These are phyloP conservation scores for Mylabris sibirica DNA, from an alignment of 2,888 invertebrate genomes.

Conservation along the genomic window DNA sequence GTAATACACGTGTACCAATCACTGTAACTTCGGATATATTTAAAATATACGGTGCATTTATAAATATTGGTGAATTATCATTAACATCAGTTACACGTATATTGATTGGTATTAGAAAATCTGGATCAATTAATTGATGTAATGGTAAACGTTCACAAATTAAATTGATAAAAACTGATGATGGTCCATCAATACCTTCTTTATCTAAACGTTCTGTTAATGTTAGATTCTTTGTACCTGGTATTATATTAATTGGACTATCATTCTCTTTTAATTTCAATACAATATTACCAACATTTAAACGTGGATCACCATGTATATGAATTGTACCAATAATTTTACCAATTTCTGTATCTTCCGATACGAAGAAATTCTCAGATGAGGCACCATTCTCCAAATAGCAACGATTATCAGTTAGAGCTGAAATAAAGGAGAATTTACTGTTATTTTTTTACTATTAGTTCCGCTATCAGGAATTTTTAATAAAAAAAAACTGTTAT, in stretches of 20 bases:
- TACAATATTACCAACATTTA: slow-evolving; percentile 75
- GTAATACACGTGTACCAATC: slow-evolving; percentile 75
- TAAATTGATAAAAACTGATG: slow-evolving; percentile 85
- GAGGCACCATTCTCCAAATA: slow-evolving; percentile 90
- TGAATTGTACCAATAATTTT: slow-evolving; percentile 80
- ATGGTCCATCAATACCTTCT: slow-evolving; percentile 82
- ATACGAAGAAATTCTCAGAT: slow-evolving; percentile 89
- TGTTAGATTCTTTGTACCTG: slow-evolving; percentile 82
- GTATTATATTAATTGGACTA: slow-evolving; percentile 79
- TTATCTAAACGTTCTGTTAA: slow-evolving; percentile 82
- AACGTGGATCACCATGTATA: slow-evolving; percentile 81
- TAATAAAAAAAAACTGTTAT: not conserved
- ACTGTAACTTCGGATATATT: slow-evolving; percentile 85
- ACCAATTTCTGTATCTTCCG: slow-evolving; percentile 84
- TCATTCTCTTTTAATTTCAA: slow-evolving; percentile 80
- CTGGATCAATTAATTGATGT: slow-evolving; percentile 69
- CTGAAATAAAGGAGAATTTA: slow-evolving; percentile 58
- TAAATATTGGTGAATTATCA: slow-evolving; percentile 87
- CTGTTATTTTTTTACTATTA: not conserved
- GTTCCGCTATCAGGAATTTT: slow-evolving; percentile 2
- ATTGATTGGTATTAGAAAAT: slow-evolving; percentile 81
- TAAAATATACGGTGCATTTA: slow-evolving; percentile 80
- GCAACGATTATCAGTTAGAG: slow-evolving; percentile 83
- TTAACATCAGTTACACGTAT: slow-evolving; percentile 90
- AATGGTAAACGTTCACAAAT: slow-evolving; percentile 76